phyloP scores from a whole-genome alignment of 2,888 invertebrate species.

The Acrobasis repandana region DNA sequence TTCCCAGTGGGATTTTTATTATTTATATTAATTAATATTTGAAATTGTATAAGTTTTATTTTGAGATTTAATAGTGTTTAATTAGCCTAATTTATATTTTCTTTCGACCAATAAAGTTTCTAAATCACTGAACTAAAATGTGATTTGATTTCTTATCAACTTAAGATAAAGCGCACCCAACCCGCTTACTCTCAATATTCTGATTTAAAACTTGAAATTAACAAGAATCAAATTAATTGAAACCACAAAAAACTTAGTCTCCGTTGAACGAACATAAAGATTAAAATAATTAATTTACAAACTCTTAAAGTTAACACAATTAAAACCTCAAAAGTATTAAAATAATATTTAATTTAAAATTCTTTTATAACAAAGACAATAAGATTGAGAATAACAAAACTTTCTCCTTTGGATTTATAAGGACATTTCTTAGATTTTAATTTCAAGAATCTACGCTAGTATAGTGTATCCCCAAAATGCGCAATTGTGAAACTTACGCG shows the following conservation, averaged over 20 bases:
- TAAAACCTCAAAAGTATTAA: background rate
- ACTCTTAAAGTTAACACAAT: background rate
- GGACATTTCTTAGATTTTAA: background rate
- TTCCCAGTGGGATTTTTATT: too few relatives aligned
- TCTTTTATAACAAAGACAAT: background rate
- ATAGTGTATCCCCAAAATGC: slow-evolving; percentile 9
- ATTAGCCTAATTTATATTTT: too few relatives aligned
- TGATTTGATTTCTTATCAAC: too few relatives aligned
- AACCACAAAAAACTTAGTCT: background rate
- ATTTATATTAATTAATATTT: too few relatives aligned
- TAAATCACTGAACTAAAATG: too few relatives aligned
- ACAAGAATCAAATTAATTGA: background rate
- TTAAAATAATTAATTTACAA: background rate
- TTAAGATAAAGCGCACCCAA: too few relatives aligned
- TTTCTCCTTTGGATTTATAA: background rate
- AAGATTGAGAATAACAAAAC: background rate
- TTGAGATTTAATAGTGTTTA: too few relatives aligned
- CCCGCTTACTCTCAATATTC: too few relatives aligned
- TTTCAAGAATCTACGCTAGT: background rate
- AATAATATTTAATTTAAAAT: background rate
- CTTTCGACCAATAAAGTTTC: too few relatives aligned
- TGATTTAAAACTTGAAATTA: background rate
- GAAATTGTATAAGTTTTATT: too few relatives aligned
- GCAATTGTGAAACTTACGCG: slow-evolving; percentile 17
- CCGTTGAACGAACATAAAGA: background rate